phyloP scores from a whole-genome alignment of 2,113 vertebrate genomes.

The Phrynosoma blainvillii region DNA sequence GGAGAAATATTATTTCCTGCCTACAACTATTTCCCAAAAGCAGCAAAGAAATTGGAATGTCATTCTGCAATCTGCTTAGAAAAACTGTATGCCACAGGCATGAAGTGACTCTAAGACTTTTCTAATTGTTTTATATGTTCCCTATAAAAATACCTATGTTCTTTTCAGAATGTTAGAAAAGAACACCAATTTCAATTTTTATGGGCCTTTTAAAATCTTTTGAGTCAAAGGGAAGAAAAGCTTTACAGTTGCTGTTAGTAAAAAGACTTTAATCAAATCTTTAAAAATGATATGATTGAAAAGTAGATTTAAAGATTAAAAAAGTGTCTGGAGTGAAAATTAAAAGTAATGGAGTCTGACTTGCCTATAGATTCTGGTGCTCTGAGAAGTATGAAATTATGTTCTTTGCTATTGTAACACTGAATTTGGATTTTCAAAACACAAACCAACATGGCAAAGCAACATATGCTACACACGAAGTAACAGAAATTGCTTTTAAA shows the following conservation, averaged over 20 bases:
- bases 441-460: background rate
- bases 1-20: background rate
- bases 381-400: background rate
- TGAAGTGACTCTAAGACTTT: slow-evolving; percentile 20
- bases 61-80: slow-evolving; percentile 23
- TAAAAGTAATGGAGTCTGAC: slow-evolving; percentile 25
- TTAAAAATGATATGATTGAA: slow-evolving; percentile 46
- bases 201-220: slow-evolving; percentile 44
- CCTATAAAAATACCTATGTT: slow-evolving; percentile 46
- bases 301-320: slow-evolving; percentile 7
- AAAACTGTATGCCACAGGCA: background rate
- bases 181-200: slow-evolving; percentile 47
- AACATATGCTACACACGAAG: slow-evolving; percentile 5
- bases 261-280: slow-evolving; percentile 30
- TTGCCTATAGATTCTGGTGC: background rate
- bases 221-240: slow-evolving; percentile 34
- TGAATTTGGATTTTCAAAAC: slow-evolving; percentile 5
- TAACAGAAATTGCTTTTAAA: background rate
- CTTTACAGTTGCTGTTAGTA: slow-evolving; percentile 18
- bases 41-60: slow-evolving; percentile 33
- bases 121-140: slow-evolving; percentile 50
- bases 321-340: slow-evolving; percentile 2
- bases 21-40: background rate
- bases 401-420: background rate
- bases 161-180: slow-evolving; percentile 49